Percentiles rank a stretch among this genome's conserved stretches.
These are phyloP conservation scores for Odontamblyopus rebecca DNA, from an alignment of 2,797 vertebrate genomes.

Conservation along the genomic window DNA sequence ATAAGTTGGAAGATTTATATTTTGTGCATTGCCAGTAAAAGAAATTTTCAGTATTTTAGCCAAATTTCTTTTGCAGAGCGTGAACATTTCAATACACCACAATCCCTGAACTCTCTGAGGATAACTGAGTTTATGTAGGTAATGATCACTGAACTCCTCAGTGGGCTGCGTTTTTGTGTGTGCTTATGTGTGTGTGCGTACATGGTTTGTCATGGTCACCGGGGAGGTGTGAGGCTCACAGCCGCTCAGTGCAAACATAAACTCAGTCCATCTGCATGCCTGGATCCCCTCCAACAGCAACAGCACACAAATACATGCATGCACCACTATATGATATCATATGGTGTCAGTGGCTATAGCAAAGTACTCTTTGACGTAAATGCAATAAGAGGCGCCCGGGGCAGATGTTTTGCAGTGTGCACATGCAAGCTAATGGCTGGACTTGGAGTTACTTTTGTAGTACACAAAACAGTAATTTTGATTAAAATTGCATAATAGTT, in stretches of 20 bases:
- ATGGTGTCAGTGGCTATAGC: slow-evolving; percentile 63
- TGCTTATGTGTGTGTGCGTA: slow-evolving; percentile 5
- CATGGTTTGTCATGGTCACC: slow-evolving; percentile 51
- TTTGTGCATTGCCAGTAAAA: neutral
- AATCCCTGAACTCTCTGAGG: neutral
- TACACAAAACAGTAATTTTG: neutral
- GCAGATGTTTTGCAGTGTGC: slow-evolving; percentile 55
- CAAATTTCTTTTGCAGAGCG: neutral
- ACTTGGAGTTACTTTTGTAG: slow-evolving; percentile 8
- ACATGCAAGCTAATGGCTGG: slow-evolving; percentile 23
- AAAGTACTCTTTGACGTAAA: slow-evolving; percentile 62
- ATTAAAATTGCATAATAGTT: slow-evolving; percentile 19
- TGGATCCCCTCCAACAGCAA: slow-evolving; percentile 74
- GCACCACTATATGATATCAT: slow-evolving; percentile 59
- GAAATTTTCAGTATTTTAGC: neutral
- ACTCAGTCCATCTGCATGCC: slow-evolving; percentile 74
- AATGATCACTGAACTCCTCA: slow-evolving; percentile 29
- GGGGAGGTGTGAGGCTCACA: slow-evolving; percentile 65
- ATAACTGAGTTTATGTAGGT: slow-evolving; percentile 19
- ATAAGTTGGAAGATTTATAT: neutral
- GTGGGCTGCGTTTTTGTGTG: slow-evolving; percentile 4
- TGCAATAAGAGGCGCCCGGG: slow-evolving; percentile 37
- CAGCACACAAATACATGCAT: slow-evolving; percentile 47
- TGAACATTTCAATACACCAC: neutral
- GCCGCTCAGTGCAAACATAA: slow-evolving; percentile 72